These are phyloP conservation scores for Drosophila fungiperda DNA, from an alignment of 2,888 invertebrate species.

Conservation along the genomic window DNA sequence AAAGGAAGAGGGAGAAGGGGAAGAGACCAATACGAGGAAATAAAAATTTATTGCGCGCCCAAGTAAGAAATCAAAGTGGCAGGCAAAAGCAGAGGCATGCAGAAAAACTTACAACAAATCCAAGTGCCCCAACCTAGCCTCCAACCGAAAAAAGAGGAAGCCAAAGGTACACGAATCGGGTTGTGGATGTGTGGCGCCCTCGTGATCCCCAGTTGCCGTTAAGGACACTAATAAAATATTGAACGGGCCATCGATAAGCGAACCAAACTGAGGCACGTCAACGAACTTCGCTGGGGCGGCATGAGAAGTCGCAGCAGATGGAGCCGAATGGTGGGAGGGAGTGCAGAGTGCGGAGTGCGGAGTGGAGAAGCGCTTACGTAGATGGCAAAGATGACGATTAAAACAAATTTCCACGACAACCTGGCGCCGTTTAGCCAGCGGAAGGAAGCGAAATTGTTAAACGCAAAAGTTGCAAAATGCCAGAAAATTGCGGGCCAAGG, in stretches of 20 bases:
- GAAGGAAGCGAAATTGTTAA: constrained; percentile 81
- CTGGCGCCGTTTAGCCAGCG: constrained; percentile 82
- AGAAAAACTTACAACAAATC: constrained; percentile 15
- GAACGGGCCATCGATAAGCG: constrained; percentile 78
- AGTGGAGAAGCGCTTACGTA: constrained; percentile 63
- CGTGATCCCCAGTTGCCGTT: constrained; percentile 29
- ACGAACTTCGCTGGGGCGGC: constrained; percentile 58
- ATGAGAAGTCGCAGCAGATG: neutral
- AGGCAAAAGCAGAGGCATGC: constrained; percentile 24
- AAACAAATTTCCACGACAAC: constrained; percentile 81
- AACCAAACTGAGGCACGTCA: constrained; percentile 59
- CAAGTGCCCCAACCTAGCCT: neutral
- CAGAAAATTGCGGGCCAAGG: constrained; percentile 38
- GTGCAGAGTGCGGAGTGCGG: neutral
- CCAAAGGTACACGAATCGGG: constrained; percentile 52
- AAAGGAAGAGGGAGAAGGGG: too few relatives aligned
- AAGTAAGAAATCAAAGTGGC: constrained; percentile 70
- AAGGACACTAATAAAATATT: constrained; percentile 81
- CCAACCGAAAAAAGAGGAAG: neutral
- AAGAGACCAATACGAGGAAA: constrained; percentile 28
- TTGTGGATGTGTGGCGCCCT: constrained; percentile 43
- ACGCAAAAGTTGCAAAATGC: constrained; percentile 80
- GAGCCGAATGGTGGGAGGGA: neutral
- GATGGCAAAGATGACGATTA: constrained; percentile 83
- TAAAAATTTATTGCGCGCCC: constrained; percentile 71